Evolutionary conservation across 2,113 vertebrate genomes (phyloP).

Genomic region (Tragelaphus strepsiceros): DNA sequence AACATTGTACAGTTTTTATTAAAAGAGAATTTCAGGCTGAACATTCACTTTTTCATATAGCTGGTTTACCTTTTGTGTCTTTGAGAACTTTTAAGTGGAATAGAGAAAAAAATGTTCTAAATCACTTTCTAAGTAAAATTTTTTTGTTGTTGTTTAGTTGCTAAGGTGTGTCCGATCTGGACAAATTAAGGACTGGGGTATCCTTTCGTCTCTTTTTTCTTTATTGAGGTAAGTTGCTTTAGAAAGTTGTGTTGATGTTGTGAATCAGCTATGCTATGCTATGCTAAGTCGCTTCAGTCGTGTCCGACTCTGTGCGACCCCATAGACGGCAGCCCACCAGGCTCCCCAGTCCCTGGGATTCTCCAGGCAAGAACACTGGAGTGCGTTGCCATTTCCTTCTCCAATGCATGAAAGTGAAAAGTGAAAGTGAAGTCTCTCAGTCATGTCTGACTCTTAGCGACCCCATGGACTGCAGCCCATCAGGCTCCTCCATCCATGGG

Average conservation of each 20-base stretch:
- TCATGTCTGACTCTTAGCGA: too few relatives aligned
- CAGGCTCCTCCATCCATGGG: too few relatives aligned
- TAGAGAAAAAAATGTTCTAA: background rate
- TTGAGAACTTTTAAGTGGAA: background rate
- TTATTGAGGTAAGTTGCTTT: background rate
- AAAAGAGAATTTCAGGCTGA: constrained; percentile 18
- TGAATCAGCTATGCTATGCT: background rate
- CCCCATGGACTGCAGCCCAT: too few relatives aligned
- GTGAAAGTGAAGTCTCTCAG: too few relatives aligned
- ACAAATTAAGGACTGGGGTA: background rate
- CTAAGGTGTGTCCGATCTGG: background rate
- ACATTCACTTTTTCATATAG: background rate
- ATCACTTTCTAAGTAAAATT: constrained; percentile 9
- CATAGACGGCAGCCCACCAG: too few relatives aligned
- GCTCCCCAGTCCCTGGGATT: too few relatives aligned
- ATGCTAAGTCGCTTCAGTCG: too few relatives aligned
- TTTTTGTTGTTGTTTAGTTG: background rate
- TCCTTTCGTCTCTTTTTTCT: background rate
- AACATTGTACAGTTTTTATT: constrained; percentile 42
- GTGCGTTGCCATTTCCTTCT: too few relatives aligned
- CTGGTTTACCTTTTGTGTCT: background rate
- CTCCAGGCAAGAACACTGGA: too few relatives aligned
- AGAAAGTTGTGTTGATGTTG: background rate
- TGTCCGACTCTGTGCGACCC: too few relatives aligned
- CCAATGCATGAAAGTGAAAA: too few relatives aligned